Evolutionary conservation across 2,797 vertebrate species (phyloP), one percentile per base, ranked within the genome.

Genomic region (Spatula clypeata): DNA sequence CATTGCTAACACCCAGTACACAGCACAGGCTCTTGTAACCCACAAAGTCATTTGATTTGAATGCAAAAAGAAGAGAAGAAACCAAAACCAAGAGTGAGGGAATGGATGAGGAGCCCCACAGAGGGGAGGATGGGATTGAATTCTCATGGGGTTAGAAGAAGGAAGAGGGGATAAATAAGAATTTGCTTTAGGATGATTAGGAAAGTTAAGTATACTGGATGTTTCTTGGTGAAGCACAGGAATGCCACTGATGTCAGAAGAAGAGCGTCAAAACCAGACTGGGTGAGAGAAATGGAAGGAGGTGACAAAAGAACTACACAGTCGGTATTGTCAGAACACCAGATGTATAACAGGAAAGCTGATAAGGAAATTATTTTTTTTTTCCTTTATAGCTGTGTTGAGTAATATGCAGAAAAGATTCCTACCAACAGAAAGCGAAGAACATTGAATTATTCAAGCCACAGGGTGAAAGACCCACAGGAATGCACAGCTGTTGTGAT

Each of bases 21-120:
- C 9, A 61, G n/a, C 11, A 77, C 24, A 79, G 2, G 9, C 20
- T 38, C 26, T 40, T 64, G 23, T 17, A 79, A 66, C 5, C 6
- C 42, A 73, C 58, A 27, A n/a, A 79, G 5, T 57, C 31, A 15
- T 42, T 81, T 89, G 44, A 85, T 6, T 34, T n/a, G 18, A 42
- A 61, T 71, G n/a, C 24, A 82, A 90, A 70, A 87, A 76, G 64
- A 92, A 86, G 44, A 29, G 38, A 90, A 38, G 24, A 89, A 69
- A 82, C 11, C n/a, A 9, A 4, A 69, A 82, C 8, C 19, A 9
- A 4, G 36, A 79, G 19, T 44, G 36, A 49, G 13, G 79, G 19
- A 88, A 79, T 13, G 19, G 31, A 71, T 57, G 66, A 79, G 81
- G 72, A 90, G 77, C 14, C 13, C 45, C 29, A 51, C 1, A 34